Base-by-base conservation (phyloP, 2,888 invertebrate genomes). In the Philopedon plagiatum region DNA sequence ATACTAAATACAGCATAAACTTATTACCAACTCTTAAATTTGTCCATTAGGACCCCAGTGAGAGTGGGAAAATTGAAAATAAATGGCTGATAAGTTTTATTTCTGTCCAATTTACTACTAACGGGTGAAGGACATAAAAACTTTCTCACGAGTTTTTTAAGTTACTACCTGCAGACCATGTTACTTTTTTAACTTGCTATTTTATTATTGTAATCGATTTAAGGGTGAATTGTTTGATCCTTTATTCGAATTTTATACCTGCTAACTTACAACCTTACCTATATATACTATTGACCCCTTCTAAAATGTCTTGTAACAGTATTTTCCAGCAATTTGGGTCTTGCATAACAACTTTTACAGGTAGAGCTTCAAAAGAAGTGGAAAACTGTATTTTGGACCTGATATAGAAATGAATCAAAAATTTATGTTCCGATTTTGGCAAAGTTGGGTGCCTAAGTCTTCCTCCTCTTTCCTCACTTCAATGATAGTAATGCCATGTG, bases 241-340 rank as follows among this genome's bases (percentile, higher is more conserved):
- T 66, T 71, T 71, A 56, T 62, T 62, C 66, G 23, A 54, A 34
- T 67, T 71, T 66, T 71, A 61, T 71, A 71, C 71, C 71, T 71
- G 71, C 54, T 54, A 61, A 64, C 39, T 71, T 71, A 71, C 41
- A 21, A 62, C 54, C 51, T 58, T 64, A 51, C 58, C 29, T 21
- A 19, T 60, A 58, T 60, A n/a, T n/a, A 23, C 49, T 57, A 62
- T 62, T 71, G 71, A 71, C 71, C 66, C 54, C 54, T 69, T 18
- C 44, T 19, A 41, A 41, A 26, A 61, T 29, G 41, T 11, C 26
- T 41, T 73, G 76, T 81, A 82, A 83, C 82, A 80, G 79, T 80
- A 83, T 83, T 83, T 83, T 83, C 82, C 82, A 82, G 80, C 81
- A 80, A 82, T 82, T 82, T 83, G 77, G 78, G 71, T 75, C 37